These are phyloP conservation scores for Trissonchulus sp. DNA, from an alignment of 2,888 invertebrate species.

Conservation along the genomic window DNA sequence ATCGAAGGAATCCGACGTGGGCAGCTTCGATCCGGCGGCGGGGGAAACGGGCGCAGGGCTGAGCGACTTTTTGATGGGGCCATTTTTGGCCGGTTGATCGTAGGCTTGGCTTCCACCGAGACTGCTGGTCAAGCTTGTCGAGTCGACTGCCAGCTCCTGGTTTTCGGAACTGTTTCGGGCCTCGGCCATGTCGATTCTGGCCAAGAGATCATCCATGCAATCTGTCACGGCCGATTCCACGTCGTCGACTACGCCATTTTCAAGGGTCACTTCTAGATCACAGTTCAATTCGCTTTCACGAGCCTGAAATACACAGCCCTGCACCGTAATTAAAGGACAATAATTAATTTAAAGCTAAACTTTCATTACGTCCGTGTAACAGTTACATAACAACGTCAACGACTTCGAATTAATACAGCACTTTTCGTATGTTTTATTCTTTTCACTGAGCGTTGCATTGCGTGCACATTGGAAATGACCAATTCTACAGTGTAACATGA, in stretches of 20 bases:
- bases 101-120: background rate
- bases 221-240: slow-evolving; percentile 19
- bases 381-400: too few relatives aligned
- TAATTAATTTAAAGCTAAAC: too few relatives aligned
- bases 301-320: background rate
- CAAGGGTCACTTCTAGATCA: background rate
- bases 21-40: background rate
- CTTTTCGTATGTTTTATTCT: too few relatives aligned
- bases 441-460: too few relatives aligned
- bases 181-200: slow-evolving; percentile 2
- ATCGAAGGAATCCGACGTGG: background rate
- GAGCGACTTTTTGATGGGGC: too few relatives aligned
- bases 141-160: background rate
- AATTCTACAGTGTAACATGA: too few relatives aligned
- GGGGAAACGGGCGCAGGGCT: background rate
- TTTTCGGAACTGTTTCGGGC: background rate
- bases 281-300: slow-evolving; percentile 11
- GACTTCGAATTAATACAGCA: too few relatives aligned
- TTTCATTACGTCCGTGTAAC: too few relatives aligned
- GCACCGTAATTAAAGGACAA: too few relatives aligned
- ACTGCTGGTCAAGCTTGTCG: background rate
- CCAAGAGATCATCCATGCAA: slow-evolving; percentile 25
- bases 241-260: background rate
- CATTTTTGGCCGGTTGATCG: background rate
- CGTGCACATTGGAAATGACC: too few relatives aligned